Conservation (phyloP, 2,113 vertebrate genomes). For the Mandrillus leucophaeus region DNA sequence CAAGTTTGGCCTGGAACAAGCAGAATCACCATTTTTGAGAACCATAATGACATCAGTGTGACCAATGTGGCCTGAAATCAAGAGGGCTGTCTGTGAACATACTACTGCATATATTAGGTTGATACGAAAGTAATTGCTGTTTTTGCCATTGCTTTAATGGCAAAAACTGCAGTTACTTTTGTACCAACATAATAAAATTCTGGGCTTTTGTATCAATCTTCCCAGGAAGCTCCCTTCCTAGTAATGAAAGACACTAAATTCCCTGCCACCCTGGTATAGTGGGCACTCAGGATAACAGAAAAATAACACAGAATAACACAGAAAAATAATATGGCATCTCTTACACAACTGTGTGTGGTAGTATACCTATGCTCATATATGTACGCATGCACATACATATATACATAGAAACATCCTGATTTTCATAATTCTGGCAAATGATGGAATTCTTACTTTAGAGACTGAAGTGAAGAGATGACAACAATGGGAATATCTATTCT, state of each 20-base stretch:
- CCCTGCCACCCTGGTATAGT: background rate
- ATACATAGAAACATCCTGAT: background rate
- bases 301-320: too few species aligned
- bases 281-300: background rate
- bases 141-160: too few species aligned
- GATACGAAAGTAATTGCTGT: too few species aligned
- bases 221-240: background rate
- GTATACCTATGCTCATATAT: too few species aligned
- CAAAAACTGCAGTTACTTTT: too few species aligned
- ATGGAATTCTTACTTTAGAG: conserved; percentile 19
- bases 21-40: background rate
- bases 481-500: background rate
- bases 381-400: too few species aligned
- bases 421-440: conserved; percentile 17
- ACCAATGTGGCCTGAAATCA: background rate
- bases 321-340: background rate
- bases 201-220: background rate
- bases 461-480: background rate
- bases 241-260: background rate
- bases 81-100: background rate
- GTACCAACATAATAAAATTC: background rate
- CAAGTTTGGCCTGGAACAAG: background rate
- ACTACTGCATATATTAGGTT: background rate
- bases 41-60: background rate
- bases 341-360: background rate